A percentile compares a stretch with the other conserved stretches of the same genome.
Conservation (phyloP, 2,113 vertebrate species). For the Bettongia penicillata region DNA sequence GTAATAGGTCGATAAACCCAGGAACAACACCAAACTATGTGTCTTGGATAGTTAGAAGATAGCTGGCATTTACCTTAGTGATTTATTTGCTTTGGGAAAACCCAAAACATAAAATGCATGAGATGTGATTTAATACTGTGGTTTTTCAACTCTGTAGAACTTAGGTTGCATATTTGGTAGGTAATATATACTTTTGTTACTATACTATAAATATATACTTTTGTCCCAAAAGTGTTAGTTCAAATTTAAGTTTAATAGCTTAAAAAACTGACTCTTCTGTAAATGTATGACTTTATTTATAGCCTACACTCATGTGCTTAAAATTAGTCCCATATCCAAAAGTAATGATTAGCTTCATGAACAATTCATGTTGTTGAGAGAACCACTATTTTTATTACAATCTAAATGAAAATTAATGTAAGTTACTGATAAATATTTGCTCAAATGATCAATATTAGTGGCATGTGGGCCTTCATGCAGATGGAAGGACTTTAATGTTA, state of each 20-base stretch:
- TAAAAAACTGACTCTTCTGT: background rate
- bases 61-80: background rate
- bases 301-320: background rate
- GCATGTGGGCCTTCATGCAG: constrained; percentile 10
- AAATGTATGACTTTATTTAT: background rate
- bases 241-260: background rate
- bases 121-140: background rate
- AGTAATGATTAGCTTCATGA: background rate
- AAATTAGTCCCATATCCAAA: background rate
- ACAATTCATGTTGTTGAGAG: background rate
- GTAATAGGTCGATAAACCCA: too few species aligned
- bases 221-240: background rate
- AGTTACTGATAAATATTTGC: background rate
- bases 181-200: background rate
- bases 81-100: background rate
- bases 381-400: background rate
- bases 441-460: background rate
- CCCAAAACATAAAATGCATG: background rate
- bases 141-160: background rate
- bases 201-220: background rate
- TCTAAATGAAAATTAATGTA: background rate
- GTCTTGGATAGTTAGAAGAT: too few species aligned
- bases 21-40: too few species aligned
- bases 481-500: background rate
- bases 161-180: background rate